phyloP scores from a whole-genome alignment of 2,797 vertebrate species.

The Ficedula albicollis region DNA sequence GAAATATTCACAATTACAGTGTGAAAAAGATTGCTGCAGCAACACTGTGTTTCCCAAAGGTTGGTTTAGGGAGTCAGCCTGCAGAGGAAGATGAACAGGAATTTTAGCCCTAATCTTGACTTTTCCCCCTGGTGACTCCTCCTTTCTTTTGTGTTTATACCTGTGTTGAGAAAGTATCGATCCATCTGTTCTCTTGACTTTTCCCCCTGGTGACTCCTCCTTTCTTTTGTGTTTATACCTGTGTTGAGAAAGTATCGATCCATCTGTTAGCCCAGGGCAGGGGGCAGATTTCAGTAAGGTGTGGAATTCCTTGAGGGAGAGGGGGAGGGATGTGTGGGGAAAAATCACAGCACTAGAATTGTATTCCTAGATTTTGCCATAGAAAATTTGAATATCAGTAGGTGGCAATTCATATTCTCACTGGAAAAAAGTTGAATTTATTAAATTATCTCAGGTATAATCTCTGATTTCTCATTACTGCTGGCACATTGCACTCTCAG shows the following conservation, averaged over 20 bases:
- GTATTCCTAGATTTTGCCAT: slow-evolving; percentile 39
- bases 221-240: slow-evolving; percentile 23
- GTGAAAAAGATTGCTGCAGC: background rate
- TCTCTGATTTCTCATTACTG: background rate
- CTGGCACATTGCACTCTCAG: background rate
- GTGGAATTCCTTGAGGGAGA: background rate
- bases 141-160: slow-evolving; percentile 25
- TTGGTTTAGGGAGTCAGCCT: background rate
- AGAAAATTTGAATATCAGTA: background rate
- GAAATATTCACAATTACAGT: background rate
- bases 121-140: slow-evolving; percentile 14
- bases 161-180: background rate
- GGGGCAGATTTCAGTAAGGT: slow-evolving; percentile 37
- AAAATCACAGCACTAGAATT: slow-evolving; percentile 33
- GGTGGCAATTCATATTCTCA: background rate
- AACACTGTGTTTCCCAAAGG: background rate
- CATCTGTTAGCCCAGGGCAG: slow-evolving; percentile 8
- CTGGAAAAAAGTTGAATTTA: background rate
- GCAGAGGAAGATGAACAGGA: background rate
- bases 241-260: background rate
- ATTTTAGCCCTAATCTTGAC: background rate
- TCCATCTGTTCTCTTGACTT: slow-evolving; percentile 5
- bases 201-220: background rate
- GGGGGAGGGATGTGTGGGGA: background rate
- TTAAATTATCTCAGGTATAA: background rate